phyloP scores from a whole-genome alignment of 2,797 vertebrate species.

The Jordanella pulchra region DNA sequence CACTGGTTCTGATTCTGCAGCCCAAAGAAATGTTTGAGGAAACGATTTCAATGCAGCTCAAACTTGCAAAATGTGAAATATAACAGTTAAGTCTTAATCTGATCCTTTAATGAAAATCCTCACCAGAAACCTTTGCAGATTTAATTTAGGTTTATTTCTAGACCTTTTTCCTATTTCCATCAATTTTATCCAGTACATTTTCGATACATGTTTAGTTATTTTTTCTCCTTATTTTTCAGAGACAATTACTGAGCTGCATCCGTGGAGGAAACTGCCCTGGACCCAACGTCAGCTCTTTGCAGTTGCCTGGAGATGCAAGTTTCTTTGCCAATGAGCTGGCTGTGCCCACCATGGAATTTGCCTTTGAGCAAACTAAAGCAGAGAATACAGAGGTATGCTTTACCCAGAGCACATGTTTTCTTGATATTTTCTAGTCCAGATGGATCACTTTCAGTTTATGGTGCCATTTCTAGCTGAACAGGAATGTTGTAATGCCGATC shows the following conservation, averaged over 20 bases:
- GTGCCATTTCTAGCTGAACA: not conserved
- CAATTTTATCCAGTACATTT: not conserved
- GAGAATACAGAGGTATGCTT: slow-evolving; percentile 80
- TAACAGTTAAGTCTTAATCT: no score
- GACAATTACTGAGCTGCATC: slow-evolving; percentile 83
- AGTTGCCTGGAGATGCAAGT: slow-evolving; percentile 86
- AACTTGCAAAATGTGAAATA: not conserved
- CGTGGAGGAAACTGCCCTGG: slow-evolving; percentile 77
- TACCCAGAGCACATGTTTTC: not conserved
- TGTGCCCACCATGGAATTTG: slow-evolving; percentile 86
- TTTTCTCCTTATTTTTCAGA: slow-evolving; percentile 76
- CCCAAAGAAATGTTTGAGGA: not conserved
- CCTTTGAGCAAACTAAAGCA: slow-evolving; percentile 82
- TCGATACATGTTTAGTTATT: not conserved
- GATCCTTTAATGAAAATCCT: no score
- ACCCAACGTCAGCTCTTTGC: slow-evolving; percentile 85
- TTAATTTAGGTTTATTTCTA: not conserved
- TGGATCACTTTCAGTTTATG: not conserved
- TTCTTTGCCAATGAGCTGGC: slow-evolving; percentile 92
- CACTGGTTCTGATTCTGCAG: no score
- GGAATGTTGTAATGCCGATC: not conserved
- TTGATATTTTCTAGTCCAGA: not conserved
- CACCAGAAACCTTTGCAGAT: not conserved
- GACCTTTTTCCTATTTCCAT: not conserved
- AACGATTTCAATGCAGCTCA: not conserved